These are phyloP conservation scores for Pelusios castaneus DNA, from an alignment of 2,113 vertebrate species.

Conservation along the genomic window DNA sequence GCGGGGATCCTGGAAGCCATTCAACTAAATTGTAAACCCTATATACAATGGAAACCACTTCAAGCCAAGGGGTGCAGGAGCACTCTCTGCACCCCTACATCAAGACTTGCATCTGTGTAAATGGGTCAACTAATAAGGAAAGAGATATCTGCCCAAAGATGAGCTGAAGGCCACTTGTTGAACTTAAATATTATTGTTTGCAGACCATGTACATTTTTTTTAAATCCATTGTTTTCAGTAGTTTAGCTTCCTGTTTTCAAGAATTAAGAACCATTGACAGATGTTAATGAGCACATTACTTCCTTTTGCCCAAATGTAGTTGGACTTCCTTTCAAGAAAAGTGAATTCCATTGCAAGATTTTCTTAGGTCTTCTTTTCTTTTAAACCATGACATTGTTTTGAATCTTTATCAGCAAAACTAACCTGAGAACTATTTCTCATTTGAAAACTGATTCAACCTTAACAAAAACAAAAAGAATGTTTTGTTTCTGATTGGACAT, in stretches of 20 bases:
- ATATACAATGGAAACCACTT: no score
- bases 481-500: constrained; percentile 50
- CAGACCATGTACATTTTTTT: background rate
- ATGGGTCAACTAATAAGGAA: background rate
- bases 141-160: background rate
- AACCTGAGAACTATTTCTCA: constrained; percentile 51
- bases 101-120: background rate
- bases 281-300: background rate
- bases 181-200: background rate
- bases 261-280: background rate
- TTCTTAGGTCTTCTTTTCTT: constrained; percentile 25
- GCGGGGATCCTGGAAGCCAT: no score
- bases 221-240: constrained; percentile 13
- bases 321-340: constrained; percentile 24
- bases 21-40: no score
- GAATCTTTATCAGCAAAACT: constrained; percentile 47
- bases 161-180: background rate
- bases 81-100: no score
- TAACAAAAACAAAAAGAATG: constrained; percentile 55
- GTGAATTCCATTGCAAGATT: background rate
- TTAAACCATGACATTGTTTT: constrained; percentile 29
- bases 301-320: constrained; percentile 20
- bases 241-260: background rate
- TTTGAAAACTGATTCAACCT: constrained; percentile 67
- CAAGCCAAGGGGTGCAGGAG: no score